Conservation (phyloP, 2,888 invertebrate species). For the Hemithea aestivaria region DNA sequence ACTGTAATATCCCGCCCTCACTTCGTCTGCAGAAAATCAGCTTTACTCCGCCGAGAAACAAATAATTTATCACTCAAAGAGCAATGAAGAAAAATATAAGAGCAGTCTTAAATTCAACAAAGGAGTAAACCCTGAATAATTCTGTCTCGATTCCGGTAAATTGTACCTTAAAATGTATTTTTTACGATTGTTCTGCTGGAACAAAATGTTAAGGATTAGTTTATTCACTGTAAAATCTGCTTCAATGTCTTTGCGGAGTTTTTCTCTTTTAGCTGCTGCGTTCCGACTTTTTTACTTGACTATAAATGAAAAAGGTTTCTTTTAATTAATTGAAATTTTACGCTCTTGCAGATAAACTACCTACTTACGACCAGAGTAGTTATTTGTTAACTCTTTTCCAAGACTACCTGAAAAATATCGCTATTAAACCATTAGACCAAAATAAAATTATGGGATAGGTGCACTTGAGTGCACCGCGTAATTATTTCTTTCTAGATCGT, state of each 20-base stretch:
- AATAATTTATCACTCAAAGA: constrained; percentile 27
- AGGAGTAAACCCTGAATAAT: constrained; percentile 47
- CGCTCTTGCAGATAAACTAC: too few species aligned
- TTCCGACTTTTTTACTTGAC: too few species aligned
- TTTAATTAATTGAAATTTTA: too few species aligned
- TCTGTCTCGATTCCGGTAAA: constrained; percentile 46
- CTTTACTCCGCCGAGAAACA: constrained; percentile 17
- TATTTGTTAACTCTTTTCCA: too few species aligned
- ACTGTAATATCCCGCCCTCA: constrained; percentile 13
- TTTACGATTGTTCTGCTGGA: constrained; percentile 45
- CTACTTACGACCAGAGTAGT: too few species aligned
- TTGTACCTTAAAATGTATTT: constrained; percentile 58
- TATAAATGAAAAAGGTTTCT: too few species aligned
- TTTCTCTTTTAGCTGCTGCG: too few species aligned
- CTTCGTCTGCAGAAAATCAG: constrained; percentile 17
- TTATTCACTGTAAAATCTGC: constrained; percentile 37
- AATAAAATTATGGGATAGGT: too few species aligned
- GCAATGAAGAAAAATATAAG: constrained; percentile 23
- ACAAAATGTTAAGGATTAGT: constrained; percentile 58
- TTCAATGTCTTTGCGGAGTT: constrained; percentile 13
- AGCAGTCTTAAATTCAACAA: constrained; percentile 23
- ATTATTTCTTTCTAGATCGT: too few species aligned
- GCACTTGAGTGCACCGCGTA: too few species aligned
- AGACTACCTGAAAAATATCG: too few species aligned
- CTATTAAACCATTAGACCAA: too few species aligned